Percentiles rank a stretch among this genome's conserved stretches.
Conservation (phyloP, 2,797 vertebrate genomes). For the Malacoraja senta region DNA sequence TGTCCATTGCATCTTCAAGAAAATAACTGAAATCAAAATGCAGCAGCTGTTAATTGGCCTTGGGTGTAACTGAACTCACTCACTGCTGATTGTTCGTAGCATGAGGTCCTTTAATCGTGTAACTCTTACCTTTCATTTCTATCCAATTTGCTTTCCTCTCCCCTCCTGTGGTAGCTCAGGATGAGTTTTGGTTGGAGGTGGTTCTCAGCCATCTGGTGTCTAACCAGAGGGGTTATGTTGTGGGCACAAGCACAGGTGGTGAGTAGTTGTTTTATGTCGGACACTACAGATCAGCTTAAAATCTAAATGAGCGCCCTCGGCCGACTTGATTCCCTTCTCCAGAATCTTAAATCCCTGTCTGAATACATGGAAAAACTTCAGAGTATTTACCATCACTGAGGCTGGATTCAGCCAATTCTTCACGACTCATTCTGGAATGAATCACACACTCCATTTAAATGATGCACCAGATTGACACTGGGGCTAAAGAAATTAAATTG, state of each 20-base stretch:
- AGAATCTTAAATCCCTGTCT: too few relatives aligned
- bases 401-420: neutral
- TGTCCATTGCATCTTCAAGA: neutral
- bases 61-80: neutral
- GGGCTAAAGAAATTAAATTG: neutral
- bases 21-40: neutral
- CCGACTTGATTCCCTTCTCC: neutral
- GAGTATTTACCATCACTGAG: neutral
- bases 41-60: neutral
- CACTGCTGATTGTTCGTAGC: neutral
- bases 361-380: neutral
- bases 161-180: neutral
- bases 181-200: neutral
- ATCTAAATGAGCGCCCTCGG: neutral
- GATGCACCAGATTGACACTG: neutral
- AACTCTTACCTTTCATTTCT: neutral
- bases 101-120: neutral
- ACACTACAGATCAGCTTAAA: neutral
- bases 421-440: neutral
- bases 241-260: neutral
- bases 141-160: neutral
- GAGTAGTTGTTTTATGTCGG: neutral
- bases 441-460: neutral
- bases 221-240: neutral
- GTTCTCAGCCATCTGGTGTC: neutral